A percentile compares a stretch with the other conserved stretches of the same genome.
These are phyloP conservation scores for Orius insidiosus DNA, from an alignment of 1,140 invertebrate genomes.

Conservation along the genomic window DNA sequence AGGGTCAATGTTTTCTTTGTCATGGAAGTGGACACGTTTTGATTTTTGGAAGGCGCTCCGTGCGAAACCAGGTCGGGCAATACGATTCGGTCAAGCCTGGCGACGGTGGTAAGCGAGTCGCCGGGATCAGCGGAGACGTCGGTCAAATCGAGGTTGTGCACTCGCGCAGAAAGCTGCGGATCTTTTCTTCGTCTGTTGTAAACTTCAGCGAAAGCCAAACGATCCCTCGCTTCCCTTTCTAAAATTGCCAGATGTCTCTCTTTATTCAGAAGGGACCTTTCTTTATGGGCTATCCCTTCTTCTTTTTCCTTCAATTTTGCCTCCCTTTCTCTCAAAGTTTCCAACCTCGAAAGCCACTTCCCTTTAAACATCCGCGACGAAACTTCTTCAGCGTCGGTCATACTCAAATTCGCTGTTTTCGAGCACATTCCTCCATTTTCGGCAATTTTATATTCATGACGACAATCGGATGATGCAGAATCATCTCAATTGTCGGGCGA, in stretches of 20 bases:
- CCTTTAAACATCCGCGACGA: constrained; percentile 28
- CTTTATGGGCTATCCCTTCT: constrained; percentile 26
- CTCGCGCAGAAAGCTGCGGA: neutral
- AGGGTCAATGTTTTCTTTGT: neutral
- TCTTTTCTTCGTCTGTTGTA: constrained; percentile 19
- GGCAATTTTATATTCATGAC: constrained; percentile 20
- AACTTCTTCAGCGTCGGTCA: constrained; percentile 24
- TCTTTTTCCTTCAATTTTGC: constrained; percentile 24
- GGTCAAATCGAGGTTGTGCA: constrained; percentile 30
- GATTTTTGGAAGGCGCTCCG: constrained; percentile 4
- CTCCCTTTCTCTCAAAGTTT: constrained; percentile 25
- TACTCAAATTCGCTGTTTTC: constrained; percentile 12
- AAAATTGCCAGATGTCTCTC: constrained; percentile 26
- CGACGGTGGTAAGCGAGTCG: constrained; percentile 32
- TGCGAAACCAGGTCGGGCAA: constrained; percentile 14
- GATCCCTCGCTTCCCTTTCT: constrained; percentile 33
- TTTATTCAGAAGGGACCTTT: constrained; percentile 25
- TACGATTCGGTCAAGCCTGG: constrained; percentile 28
- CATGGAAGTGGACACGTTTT: constrained; percentile 18
- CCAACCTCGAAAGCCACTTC: constrained; percentile 28
- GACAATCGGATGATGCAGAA: constrained; percentile 34
- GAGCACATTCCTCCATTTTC: neutral
- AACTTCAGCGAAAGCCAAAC: constrained; percentile 29
- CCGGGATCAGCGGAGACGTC: constrained; percentile 36
- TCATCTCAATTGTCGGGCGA: constrained; percentile 35